A percentile compares a stretch with the other conserved stretches of the same genome.
These are phyloP conservation scores for Rhynchotus rufescens DNA, from an alignment of 2,797 vertebrate genomes.

Conservation along the genomic window DNA sequence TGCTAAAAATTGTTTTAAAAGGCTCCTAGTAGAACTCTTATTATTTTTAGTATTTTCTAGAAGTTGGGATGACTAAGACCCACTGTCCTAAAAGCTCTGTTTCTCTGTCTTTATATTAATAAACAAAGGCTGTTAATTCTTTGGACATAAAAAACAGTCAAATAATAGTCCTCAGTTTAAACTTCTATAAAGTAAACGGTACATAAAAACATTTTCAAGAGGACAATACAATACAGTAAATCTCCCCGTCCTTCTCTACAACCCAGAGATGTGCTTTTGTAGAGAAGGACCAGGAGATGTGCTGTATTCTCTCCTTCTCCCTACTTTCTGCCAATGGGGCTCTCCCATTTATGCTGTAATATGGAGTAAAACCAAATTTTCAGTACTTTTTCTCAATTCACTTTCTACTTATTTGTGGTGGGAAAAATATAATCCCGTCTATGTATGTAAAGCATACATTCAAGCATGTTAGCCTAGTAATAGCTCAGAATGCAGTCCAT, in stretches of 20 bases:
- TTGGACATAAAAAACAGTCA: neutral
- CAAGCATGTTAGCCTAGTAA: neutral
- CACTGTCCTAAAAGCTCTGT: neutral
- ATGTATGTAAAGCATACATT: neutral
- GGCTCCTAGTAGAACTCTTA: neutral
- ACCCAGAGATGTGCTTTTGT: neutral
- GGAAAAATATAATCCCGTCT: neutral
- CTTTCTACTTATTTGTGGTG: neutral
- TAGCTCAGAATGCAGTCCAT: neutral
- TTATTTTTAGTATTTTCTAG: neutral
- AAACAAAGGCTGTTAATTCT: neutral
- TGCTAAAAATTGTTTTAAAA: neutral
- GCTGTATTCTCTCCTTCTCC: neutral
- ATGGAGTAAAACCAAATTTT: neutral
- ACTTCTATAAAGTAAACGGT: neutral
- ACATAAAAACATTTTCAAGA: neutral
- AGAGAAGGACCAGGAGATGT: no score
- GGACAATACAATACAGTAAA: neutral
- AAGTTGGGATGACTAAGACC: neutral
- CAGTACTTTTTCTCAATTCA: neutral
- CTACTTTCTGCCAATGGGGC: neutral
- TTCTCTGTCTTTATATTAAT: neutral
- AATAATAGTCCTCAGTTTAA: neutral
- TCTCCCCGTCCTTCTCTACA: neutral
- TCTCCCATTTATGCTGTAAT: neutral